Conservation (phyloP, 2,113 vertebrate genomes). For the Catharus fuscescens region DNA sequence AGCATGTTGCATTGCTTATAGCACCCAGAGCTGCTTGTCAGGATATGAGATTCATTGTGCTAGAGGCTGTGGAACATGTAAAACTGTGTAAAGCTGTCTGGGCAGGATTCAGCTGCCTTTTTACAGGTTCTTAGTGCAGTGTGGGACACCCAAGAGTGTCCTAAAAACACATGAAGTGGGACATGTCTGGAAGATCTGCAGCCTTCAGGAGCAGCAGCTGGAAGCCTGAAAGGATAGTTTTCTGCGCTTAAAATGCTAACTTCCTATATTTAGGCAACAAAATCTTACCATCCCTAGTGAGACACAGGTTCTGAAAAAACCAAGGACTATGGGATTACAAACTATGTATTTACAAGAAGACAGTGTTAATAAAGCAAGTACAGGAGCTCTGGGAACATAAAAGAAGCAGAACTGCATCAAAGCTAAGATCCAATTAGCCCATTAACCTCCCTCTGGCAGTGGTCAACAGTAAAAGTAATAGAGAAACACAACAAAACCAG, state of each 20-base stretch:
- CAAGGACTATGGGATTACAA: neutral
- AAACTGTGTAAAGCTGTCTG: neutral
- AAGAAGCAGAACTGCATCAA: neutral
- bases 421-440: neutral
- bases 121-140: neutral
- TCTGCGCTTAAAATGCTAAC: neutral
- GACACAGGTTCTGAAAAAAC: neutral
- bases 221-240: neutral
- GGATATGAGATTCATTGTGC: conserved; percentile 5
- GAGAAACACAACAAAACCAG: neutral
- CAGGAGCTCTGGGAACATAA: neutral
- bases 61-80: neutral
- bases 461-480: neutral
- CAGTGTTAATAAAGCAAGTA: neutral
- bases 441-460: neutral
- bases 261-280: neutral
- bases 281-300: neutral
- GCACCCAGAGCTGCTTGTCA: neutral
- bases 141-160: neutral
- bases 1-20: neutral
- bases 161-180: neutral
- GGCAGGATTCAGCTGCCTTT: conserved; percentile 3
- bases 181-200: neutral
- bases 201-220: neutral
- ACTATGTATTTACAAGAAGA: neutral